phyloP scores from a whole-genome alignment of 2,888 invertebrate species.

The Tholera decimalis region DNA sequence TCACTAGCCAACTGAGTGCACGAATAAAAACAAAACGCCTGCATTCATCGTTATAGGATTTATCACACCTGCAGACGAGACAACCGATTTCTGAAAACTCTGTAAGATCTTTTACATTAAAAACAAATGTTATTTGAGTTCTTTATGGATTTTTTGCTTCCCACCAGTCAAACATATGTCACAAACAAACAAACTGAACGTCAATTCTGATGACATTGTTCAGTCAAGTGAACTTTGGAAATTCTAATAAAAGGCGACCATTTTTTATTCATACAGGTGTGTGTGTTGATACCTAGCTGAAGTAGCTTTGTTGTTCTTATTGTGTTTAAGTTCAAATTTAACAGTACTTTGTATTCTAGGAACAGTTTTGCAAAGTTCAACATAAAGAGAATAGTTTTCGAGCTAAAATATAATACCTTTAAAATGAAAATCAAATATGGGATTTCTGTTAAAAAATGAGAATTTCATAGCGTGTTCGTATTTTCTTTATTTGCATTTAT shows the following conservation, averaged over 20 bases:
- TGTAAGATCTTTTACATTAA: conserved; percentile 4
- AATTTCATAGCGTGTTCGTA: not conserved
- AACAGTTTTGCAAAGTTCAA: conserved; percentile 25
- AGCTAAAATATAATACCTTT: conserved; percentile 22
- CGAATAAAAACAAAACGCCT: conserved; percentile 10
- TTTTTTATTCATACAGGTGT: conserved; percentile 29
- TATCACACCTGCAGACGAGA: not conserved
- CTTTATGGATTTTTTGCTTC: conserved; percentile 38
- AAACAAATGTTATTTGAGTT: conserved; percentile 19
- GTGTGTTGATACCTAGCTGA: conserved; percentile 11
- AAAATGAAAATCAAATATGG: conserved; percentile 22
- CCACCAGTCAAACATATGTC: conserved; percentile 53
- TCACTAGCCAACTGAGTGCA: conserved; percentile 18
- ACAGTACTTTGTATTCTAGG: conserved; percentile 27
- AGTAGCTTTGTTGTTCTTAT: conserved; percentile 6
- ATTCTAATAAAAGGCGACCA: conserved; percentile 53
- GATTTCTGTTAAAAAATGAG: not conserved
- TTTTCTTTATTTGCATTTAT: conserved; percentile 3
- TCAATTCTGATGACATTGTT: conserved; percentile 54
- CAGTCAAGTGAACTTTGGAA: conserved; percentile 53
- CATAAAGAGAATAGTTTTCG: conserved; percentile 38
- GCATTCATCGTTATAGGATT: not conserved
- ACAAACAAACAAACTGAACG: conserved; percentile 44
- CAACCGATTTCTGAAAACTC: not conserved
- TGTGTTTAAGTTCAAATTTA: conserved; percentile 32